Evolutionary conservation across 2,113 vertebrate species (phyloP).

Genomic region (Hemichromis elongatus): DNA sequence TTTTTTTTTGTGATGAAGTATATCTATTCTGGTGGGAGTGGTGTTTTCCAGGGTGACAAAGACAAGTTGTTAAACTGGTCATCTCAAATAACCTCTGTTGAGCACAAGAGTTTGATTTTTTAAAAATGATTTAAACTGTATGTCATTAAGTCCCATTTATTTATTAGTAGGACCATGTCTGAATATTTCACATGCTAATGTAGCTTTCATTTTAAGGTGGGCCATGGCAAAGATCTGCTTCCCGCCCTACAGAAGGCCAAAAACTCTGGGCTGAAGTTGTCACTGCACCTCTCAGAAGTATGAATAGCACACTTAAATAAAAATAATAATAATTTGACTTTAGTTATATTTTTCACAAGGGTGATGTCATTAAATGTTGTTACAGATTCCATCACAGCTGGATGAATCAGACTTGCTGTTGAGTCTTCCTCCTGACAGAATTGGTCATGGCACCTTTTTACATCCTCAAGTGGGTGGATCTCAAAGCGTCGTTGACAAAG

Average conservation of each 20-base stretch:
- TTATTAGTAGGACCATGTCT: not conserved
- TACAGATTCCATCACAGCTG: slow-evolving; percentile 83
- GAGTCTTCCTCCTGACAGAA: slow-evolving; percentile 82
- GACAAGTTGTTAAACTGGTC: not conserved
- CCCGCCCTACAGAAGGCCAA: slow-evolving; percentile 84
- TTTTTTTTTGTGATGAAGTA: not conserved
- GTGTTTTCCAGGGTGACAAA: not conserved
- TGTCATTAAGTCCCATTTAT: not conserved
- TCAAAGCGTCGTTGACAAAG: slow-evolving; percentile 80
- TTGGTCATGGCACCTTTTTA: slow-evolving; percentile 94
- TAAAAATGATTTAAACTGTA: not conserved
- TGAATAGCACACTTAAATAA: not conserved
- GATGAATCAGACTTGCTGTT: slow-evolving; percentile 87
- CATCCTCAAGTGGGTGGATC: slow-evolving; percentile 75
- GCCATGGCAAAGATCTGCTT: slow-evolving; percentile 82
- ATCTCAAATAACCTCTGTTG: not conserved
- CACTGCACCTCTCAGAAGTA: slow-evolving; percentile 94
- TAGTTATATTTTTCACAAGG: not conserved
- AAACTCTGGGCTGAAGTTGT: slow-evolving; percentile 86
- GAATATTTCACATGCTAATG: not conserved
- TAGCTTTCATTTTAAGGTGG: slow-evolving; percentile 74
- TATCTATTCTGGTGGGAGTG: not conserved
- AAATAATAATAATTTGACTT: not conserved
- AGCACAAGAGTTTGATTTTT: not conserved
- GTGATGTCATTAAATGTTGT: not conserved